Percentiles rank a stretch among this genome's conserved stretches.
Conservation (phyloP, 1,140 invertebrate genomes). For the Nasonia vitripennis region DNA sequence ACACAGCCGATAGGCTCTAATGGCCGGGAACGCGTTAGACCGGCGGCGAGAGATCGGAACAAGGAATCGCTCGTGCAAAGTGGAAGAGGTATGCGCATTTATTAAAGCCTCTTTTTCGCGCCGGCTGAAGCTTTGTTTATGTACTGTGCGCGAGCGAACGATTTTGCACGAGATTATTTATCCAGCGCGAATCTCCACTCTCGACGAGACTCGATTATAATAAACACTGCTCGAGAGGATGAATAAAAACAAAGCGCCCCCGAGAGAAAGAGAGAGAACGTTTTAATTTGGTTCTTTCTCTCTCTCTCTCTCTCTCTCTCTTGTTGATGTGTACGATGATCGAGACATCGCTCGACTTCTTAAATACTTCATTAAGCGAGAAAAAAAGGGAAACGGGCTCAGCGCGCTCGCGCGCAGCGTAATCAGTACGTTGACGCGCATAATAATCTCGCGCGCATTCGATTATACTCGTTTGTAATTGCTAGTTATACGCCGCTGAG, state of each 20-base stretch:
- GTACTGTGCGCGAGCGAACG: no score
- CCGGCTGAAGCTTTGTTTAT: neutral
- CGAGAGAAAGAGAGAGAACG: neutral
- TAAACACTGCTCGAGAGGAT: neutral
- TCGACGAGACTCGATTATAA: no score
- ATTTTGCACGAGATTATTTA: no score
- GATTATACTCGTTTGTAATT: slow-evolving; percentile 36
- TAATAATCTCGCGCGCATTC: slow-evolving; percentile 15
- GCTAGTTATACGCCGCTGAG: neutral
- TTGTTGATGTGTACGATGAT: neutral
- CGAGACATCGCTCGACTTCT: neutral
- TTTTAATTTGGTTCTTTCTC: neutral
- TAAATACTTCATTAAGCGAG: slow-evolving; percentile 2
- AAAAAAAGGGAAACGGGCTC: neutral
- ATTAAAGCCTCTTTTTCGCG: neutral
- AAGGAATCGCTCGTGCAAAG: slow-evolving; percentile 3
- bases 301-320: neutral
- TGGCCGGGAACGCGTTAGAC: neutral
- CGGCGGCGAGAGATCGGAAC: neutral
- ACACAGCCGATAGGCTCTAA: neutral
- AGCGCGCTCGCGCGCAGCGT: neutral
- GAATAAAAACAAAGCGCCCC: neutral
- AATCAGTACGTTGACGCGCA: neutral
- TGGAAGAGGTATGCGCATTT: neutral
- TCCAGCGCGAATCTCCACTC: no score